Base-by-base conservation (phyloP, 2,113 vertebrate genomes). In the Apaloderma vittatum region DNA sequence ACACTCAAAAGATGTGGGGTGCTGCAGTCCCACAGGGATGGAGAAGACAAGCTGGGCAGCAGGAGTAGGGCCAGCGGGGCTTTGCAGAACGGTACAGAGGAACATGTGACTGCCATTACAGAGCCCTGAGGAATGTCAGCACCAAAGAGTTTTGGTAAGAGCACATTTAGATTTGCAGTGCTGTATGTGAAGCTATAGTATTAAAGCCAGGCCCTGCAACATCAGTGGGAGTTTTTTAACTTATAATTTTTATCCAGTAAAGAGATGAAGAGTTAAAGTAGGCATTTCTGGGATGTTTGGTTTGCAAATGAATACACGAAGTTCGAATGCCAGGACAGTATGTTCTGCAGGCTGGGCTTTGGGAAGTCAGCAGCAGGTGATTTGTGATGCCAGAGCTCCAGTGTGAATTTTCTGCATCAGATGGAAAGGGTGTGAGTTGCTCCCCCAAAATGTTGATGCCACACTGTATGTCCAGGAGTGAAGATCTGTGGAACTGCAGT, bases 221-320 rank as follows among this genome's bases (percentile, higher is more conserved):
- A 49, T 18, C 62, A 79, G 29, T 40, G 27, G 30, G 49, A 89
- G 30, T 61, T 1, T 49, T 22, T 32, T 57, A 87, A 88, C 63
- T 51, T 88, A n/a, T 49, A 16, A 27, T 83, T 83, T 71, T 36
- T 46, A 48, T 37, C 88, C 63, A 11, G 15, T 55, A 3, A 62
- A 58, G 82, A 79, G 34, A 30, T 3, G 37, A 88, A 89, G 93
- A 81, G 81, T 91, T 62, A 92, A 51, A 66, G 10, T 0, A 12
- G 76, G 52, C 43, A 70, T 90, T 94, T 97, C 86, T 88, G 67
- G 52, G 84, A 58, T 34, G 82, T 57, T 86, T 57, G 11, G 16
- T 12, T 71, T 75, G 75, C 62, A 88, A 62, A 55, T 13, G n/a
- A 74, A 22, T 67, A 8, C 0, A 0, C 18, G 66, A 49, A 19